Conservation (phyloP, 1,140 invertebrate species). For the Nasonia vitripennis region DNA sequence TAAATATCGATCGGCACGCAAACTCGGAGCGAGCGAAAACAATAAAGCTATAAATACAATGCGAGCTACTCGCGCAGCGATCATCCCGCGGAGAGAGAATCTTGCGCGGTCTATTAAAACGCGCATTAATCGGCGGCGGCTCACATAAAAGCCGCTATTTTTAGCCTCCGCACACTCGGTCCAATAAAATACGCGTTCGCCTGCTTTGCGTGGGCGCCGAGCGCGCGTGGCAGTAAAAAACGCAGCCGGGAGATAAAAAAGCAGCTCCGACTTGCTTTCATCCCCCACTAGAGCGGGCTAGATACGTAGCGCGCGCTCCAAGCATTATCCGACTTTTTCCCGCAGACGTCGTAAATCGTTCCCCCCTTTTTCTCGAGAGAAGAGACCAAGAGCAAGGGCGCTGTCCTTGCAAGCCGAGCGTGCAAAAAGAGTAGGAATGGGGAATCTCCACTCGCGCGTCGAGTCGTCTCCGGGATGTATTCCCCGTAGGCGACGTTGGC, state of each 20-base stretch:
- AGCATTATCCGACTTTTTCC: constrained; percentile 48
- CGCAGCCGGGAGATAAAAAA: not conserved
- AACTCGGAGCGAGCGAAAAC: not conserved
- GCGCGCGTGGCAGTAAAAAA: not conserved
- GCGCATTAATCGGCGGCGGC: not conserved
- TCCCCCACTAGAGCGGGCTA: not conserved
- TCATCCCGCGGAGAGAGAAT: too few relatives aligned
- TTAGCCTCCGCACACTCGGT: not conserved
- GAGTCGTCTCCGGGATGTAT: not conserved
- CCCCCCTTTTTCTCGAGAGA: constrained; percentile 18
- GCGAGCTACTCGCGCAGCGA: too few relatives aligned
- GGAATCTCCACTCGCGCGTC: not conserved
- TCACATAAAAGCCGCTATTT: not conserved
- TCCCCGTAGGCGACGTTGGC: not conserved
- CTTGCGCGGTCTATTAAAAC: not conserved
- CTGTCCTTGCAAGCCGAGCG: constrained; percentile 42
- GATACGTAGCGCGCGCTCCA: not conserved
- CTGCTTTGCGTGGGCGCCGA: not conserved
- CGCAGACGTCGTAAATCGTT: constrained; percentile 53
- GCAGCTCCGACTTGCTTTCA: not conserved
- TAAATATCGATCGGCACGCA: not conserved
- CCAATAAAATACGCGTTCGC: not conserved
- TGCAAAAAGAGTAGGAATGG: not conserved
- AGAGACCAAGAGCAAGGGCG: constrained; percentile 49
- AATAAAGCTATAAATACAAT: not conserved